Evolutionary conservation across 1,140 invertebrate genomes (phyloP), one percentile per base, ranked within the genome.

Genomic region (Ctenoplectra terminalis): DNA sequence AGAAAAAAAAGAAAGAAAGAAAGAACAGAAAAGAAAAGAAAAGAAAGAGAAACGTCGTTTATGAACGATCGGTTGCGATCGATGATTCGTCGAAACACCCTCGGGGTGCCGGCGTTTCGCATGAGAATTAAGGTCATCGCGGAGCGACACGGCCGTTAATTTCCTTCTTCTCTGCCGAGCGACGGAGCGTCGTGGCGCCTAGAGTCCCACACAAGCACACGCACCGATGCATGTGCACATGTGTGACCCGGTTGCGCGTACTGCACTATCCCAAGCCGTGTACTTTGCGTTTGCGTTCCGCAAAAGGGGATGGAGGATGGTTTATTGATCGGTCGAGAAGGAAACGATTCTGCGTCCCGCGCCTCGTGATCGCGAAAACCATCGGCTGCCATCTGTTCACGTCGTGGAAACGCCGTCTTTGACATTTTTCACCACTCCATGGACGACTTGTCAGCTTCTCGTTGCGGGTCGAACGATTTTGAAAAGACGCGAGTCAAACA

Each of bases 241-340:
- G 69, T 72, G 81, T 83, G 58, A 60, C 81, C 61, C 56, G 46
- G 66, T 67, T 76, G 74, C 67, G 72, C 85, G 50, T 69, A 67
- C 56, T 23, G 69, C 74, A 37, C 70, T 83, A 70, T 83, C 81
- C 76, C 66, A 74, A 56, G 60, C 60, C 76, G 52, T 83, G 75
- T 77, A 87, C 85, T 87, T 87, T 83, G 85, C 85, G 85, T 87
- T 87, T 87, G 85, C 81, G 85, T 87, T 87, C 85, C 86, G 81
- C 48, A 81, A 84, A 82, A 79, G 71, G 81, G 69, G 63, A 76
- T 67, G 64, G 83, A 63, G 80, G 84, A 82, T 84, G 83, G 81
- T 87, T 87, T 87, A 87, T 87, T 87, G 86, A 87, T 87, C 86
- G 86, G 34, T 43, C 29, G 37, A 37, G 85, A 37, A 84, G 81